A percentile compares a stretch with the other conserved stretches of the same genome.
phyloP scores from a whole-genome alignment of 2,888 invertebrate species.

The Aphodius sticticus region DNA sequence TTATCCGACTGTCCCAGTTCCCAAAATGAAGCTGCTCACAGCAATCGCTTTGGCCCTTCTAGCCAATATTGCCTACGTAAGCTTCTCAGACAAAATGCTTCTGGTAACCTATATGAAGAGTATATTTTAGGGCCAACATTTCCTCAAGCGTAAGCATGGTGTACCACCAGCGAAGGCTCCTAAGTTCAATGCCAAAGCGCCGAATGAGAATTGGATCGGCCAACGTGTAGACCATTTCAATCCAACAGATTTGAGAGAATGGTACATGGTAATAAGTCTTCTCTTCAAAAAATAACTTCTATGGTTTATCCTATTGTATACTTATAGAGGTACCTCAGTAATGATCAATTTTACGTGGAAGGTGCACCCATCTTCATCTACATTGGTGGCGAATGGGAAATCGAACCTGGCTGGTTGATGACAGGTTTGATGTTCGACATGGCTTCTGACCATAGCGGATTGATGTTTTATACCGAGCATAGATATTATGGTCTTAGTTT shows the following conservation, averaged over 20 bases:
- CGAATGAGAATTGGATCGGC: slow-evolving; percentile 38
- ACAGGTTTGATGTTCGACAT: slow-evolving; percentile 70
- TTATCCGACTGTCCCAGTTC: neutral
- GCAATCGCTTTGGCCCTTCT: neutral
- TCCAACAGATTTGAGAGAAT: slow-evolving; percentile 61
- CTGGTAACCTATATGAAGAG: too few species aligned
- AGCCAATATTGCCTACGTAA: neutral
- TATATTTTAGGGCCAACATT: neutral
- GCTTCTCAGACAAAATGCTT: neutral
- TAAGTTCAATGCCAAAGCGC: slow-evolving; percentile 28
- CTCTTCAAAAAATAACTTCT: neutral
- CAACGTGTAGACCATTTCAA: slow-evolving; percentile 66
- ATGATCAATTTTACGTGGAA: slow-evolving; percentile 59
- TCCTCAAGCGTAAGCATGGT: slow-evolving; percentile 21
- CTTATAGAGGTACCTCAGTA: slow-evolving; percentile 64
- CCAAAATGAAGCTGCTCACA: neutral
- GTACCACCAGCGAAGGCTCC: slow-evolving; percentile 37
- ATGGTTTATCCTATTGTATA: slow-evolving; percentile 44
- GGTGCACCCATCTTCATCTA: slow-evolving; percentile 70
- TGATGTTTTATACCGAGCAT: slow-evolving; percentile 80
- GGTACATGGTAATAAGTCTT: slow-evolving; percentile 63
- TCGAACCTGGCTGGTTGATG: slow-evolving; percentile 65
- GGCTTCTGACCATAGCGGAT: slow-evolving; percentile 66
- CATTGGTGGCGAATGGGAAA: slow-evolving; percentile 81
- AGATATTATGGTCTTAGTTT: slow-evolving; percentile 81